phyloP scores from a whole-genome alignment of 35 echinoderm and acorn worm species.

The Patiria miniata region DNA sequence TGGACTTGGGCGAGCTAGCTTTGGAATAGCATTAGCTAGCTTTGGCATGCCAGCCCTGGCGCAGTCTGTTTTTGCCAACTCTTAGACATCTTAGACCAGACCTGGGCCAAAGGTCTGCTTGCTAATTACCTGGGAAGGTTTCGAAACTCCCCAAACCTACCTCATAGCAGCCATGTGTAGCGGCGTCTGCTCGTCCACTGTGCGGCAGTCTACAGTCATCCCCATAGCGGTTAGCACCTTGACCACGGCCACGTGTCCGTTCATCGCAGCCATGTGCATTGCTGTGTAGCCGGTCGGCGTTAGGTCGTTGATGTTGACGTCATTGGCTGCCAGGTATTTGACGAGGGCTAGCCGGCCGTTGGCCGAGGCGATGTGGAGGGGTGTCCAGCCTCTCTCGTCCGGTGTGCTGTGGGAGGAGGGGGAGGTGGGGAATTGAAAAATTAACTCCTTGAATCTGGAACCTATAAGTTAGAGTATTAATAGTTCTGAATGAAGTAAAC shows the following conservation, averaged over 20 bases:
- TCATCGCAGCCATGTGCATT: slow-evolving; percentile 90
- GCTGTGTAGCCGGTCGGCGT: slow-evolving; percentile 89
- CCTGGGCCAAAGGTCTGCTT: no score
- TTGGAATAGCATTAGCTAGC: no score
- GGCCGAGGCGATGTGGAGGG: slow-evolving; percentile 64
- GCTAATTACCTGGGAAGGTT: no score
- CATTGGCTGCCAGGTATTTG: slow-evolving; percentile 74
- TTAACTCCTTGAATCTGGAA: neutral
- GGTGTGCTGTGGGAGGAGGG: slow-evolving; percentile 37
- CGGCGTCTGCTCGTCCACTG: slow-evolving; percentile 90
- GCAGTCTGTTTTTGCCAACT: no score
- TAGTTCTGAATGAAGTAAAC: no score
- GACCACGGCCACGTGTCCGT: slow-evolving; percentile 79
- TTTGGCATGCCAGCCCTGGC: no score
- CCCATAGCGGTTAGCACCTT: slow-evolving; percentile 78
- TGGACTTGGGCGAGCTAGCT: no score
- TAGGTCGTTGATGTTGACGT: slow-evolving; percentile 66
- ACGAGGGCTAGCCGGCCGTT: slow-evolving; percentile 70
- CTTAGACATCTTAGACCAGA: no score
- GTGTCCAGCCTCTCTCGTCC: slow-evolving; percentile 87
- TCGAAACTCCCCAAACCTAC: no score
- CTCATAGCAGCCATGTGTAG: slow-evolving; percentile 95
- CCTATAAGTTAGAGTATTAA: no score
- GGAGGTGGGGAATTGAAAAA: neutral
- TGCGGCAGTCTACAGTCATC: slow-evolving; percentile 62